Base-by-base conservation (phyloP, 1,140 invertebrate species). In the Triops longicaudatus region DNA sequence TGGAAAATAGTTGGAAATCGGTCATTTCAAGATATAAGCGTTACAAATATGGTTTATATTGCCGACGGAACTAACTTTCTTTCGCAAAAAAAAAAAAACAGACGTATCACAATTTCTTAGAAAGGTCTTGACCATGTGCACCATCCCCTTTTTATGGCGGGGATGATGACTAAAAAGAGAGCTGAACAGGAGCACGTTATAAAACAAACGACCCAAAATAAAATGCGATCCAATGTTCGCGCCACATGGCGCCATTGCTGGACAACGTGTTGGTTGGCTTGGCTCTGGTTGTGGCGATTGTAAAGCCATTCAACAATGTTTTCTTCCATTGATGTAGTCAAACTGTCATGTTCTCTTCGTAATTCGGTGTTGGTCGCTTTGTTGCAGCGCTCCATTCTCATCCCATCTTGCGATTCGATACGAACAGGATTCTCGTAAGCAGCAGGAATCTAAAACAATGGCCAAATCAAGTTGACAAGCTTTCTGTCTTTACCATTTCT, bases 121-220 rank as follows among this genome's bases (percentile, higher is more conserved):
- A 63, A 63, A 63, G 50, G 50, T 63, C 50, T 63, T 63, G 50
- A 63, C 50, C 50, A 27, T 28, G 43, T 73, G 76, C 71, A 73
- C 78, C 77, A 80, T 14, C 80, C 82, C 71, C 85, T 76, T 37
- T 85, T 83, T 71, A 85, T 81, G 22, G 85, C 76, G 1, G 86
- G 86, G n/a, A 87, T 81, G 74, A 87, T 82, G 37, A 87, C 80
- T 1, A 89, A 82, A 75, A 89, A 84, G 1, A 86, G 80, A 44
- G 86, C 80, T 0, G 86, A 86, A 9, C 87, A 87, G 28, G 85
- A 80, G 14, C 85, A 78, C 1, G 88, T 88, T 26, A 85, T 83
- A 22, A 86, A 78, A 22, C 88, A 83, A 81, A 89, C 89, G 26
- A 89, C 83, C 84, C 87, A 88, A 81, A 89, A 89, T 22, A 89